Evolutionary conservation across 2,888 invertebrate genomes (phyloP), one percentile per base, ranked within the genome.

Genomic region (Aelia acuminata): DNA sequence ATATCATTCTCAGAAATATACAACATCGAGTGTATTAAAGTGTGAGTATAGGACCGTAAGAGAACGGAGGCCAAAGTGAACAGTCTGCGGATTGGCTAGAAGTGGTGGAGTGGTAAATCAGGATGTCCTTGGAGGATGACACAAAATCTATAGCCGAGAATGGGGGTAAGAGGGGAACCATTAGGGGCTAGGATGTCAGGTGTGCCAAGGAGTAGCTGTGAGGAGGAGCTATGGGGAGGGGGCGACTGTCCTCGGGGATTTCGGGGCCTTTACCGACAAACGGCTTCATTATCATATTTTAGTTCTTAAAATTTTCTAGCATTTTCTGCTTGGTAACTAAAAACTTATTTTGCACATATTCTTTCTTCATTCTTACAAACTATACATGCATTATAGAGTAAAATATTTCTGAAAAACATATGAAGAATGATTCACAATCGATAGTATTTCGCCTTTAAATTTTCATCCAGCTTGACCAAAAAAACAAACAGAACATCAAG

Each of bases 21-120:
- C 18, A 35, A 15, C 26, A 22, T 26, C 15, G 3, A 13, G 2
- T 1, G 63, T 1, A 70, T 22, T 70, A 20, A 70, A 70, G 31
- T 5, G 18, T 31, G 20, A 70, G 63, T 20, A 35, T 70, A 20
- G 35, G 18, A 70, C 8, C 35, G 20, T 35, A 70, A 35, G 63
- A 70, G 63, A 70, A 70, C 31, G 35, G 35, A 70, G 63, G 63
- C 35, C 63, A 70, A 35, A 70, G 35, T 70, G 63, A 70, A 70
- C 63, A 35, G 18, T 35, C 63, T 70, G 35, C 20, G 20, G 35
- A 70, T 31, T 70, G 5, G 63, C 63, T 35, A 70, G 35, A 35
- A 70, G 20, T 70, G 31, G 63, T 18, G 35, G 63, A 70, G 63
- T 70, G 35, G 63, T 70, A 70, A 70, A 70, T 70, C 63, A 70